Base-by-base conservation (phyloP, 1,140 invertebrate genomes). In the Stenopsyche tienmushanensis region DNA sequence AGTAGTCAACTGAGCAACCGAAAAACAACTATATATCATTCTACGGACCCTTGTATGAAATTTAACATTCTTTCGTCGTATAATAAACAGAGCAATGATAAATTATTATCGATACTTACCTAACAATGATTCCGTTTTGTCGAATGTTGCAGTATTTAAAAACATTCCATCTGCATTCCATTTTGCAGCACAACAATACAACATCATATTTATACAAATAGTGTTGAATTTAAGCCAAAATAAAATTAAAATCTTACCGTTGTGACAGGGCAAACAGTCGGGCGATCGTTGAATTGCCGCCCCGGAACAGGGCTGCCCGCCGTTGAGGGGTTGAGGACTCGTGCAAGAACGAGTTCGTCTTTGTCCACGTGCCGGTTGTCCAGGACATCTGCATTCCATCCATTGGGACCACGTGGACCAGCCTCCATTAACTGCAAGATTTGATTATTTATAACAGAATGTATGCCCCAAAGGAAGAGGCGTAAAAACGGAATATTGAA, bases 401-500 rank as follows among this genome's bases (percentile, higher is more conserved):
- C 93, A 97, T 0, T 86, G 80, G 1, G 91, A 91, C 94, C 94
- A 97, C 17, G 87, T 77, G 53, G 91, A 92, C 93, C 93, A 96
- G 65, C 86, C 93, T 65, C 96, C 96, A 80, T 94, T 95, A 62
- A 92, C 96, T 98, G 82, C 58, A 81, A 80, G 71, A 65, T 73
- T 34, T 34, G 29, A 53, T 53, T 53, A 53, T 20, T 9, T n/a
- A 47, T 47, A 47, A 47, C 5, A 20, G 5, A 20, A 15, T 5
- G 5, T 5, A 20, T 5, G 17, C 18, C 7, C 5, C 5, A 5
- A 7, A 15, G 17, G 17, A 20, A 8, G 44, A 47, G 44, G 7
- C 17, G 44, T 47, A 15, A 20, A 7, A 5, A 47, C 17, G 10
- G 44, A 5, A 62, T 44, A 50, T 21, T 60, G 39, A 84, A 90